Evolutionary conservation across 2,797 vertebrate genomes (phyloP).

Genomic region (Pseudochaenichthys georgianus): DNA sequence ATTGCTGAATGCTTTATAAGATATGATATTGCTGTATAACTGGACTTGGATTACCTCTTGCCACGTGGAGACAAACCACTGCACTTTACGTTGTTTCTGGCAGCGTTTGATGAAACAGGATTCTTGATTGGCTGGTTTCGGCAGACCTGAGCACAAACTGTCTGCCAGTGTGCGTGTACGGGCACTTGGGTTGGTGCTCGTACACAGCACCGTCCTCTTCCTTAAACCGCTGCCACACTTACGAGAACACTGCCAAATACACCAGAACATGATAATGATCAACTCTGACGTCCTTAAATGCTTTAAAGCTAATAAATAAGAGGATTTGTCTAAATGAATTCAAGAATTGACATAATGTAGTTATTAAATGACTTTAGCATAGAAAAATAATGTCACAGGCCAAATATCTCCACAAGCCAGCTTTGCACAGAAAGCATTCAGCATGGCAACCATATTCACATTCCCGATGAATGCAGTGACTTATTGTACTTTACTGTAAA

Average conservation of each 20-base stretch:
- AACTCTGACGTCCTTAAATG: background rate
- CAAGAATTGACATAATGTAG: conserved; percentile 7
- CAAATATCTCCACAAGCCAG: conserved; percentile 27
- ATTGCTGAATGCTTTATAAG: background rate
- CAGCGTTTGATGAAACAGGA: conserved; percentile 88
- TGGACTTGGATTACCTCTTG: conserved; percentile 81
- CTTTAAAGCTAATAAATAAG: background rate
- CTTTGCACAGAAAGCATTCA: conserved; percentile 19
- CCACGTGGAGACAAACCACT: conserved; percentile 92
- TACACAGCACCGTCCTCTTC: conserved; percentile 87
- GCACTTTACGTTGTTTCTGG: conserved; percentile 87
- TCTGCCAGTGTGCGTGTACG: conserved; percentile 77
- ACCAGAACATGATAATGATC: conserved; percentile 11
- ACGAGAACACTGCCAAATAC: conserved; percentile 87
- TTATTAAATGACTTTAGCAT: background rate
- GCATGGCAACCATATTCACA: conserved; percentile 18
- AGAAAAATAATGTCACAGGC: conserved; percentile 12
- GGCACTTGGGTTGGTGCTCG: conserved; percentile 73
- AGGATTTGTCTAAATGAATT: conserved; percentile 4
- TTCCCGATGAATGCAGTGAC: conserved; percentile 43
- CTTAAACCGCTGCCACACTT: conserved; percentile 90
- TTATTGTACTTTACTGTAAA: conserved; percentile 36
- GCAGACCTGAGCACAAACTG: conserved; percentile 76
- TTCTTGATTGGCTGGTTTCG: conserved; percentile 87
- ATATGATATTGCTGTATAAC: background rate